Evolutionary conservation across 2,797 vertebrate genomes (phyloP).

Genomic region (Xyrichtys novacula): DNA sequence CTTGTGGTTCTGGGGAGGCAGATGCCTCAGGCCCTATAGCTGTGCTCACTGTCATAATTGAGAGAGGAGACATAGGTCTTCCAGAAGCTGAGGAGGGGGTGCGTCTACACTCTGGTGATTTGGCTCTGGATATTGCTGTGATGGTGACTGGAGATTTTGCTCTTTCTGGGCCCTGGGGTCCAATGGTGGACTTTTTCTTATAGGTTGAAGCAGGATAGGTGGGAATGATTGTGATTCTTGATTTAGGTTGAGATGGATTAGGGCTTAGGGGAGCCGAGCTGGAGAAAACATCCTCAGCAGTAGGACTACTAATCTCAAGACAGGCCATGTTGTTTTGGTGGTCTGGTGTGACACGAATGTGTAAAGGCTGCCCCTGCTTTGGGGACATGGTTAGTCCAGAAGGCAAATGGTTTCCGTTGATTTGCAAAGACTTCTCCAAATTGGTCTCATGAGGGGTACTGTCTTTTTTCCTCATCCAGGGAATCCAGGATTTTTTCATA

Average conservation of each 20-base stretch:
- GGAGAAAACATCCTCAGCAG: constrained; percentile 90
- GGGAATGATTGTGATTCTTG: constrained; percentile 96
- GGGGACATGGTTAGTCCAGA: constrained; percentile 90
- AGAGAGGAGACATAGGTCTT: constrained; percentile 90
- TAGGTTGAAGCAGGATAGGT: constrained; percentile 85
- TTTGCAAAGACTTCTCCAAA: constrained; percentile 85
- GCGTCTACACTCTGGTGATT: constrained; percentile 87
- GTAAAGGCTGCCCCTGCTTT: constrained; percentile 95
- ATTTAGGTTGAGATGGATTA: constrained; percentile 91
- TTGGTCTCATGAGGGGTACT: constrained; percentile 71
- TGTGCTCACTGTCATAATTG: constrained; percentile 93
- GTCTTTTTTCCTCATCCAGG: constrained; percentile 97
- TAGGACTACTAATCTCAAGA: constrained; percentile 92
- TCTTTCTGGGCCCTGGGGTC: constrained; percentile 85
- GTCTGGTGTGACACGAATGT: constrained; percentile 95
- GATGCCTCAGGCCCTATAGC: constrained; percentile 85
- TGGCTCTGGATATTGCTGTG: constrained; percentile 93
- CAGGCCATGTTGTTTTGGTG: constrained; percentile 93
- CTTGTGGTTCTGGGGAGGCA: constrained; percentile 88
- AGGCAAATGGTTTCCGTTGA: constrained; percentile 76
- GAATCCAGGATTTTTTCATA: constrained; percentile 96
- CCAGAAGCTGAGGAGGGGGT: constrained; percentile 75
- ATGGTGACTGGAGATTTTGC: constrained; percentile 95
- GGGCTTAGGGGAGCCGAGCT: constrained; percentile 90
- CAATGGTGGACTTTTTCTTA: constrained; percentile 85